Evolutionary conservation across 2,888 invertebrate genomes (phyloP).

Genomic region (Luperina nickerlii): DNA sequence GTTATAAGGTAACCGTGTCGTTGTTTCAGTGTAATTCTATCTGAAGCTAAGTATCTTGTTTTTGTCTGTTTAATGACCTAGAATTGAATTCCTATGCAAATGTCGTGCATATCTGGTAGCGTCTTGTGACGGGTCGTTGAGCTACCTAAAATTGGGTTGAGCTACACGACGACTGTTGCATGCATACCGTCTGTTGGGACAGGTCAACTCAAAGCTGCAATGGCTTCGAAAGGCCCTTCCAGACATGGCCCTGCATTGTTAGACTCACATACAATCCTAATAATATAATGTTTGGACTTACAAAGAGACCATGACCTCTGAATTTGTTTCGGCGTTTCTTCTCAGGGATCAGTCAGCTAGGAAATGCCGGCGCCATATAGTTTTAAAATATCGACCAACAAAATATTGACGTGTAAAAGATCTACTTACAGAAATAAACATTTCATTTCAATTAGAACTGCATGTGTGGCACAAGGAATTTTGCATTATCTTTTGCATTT

Average conservation of each 20-base stretch:
- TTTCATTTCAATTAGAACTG: no score
- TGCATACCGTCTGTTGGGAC: no score
- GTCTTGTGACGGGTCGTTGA: background rate
- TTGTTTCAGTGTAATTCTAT: constrained; percentile 20
- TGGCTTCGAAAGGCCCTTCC: no score
- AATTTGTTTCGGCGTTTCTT: background rate
- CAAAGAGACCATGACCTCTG: no score
- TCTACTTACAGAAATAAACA: background rate
- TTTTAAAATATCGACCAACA: background rate
- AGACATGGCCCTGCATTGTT: no score
- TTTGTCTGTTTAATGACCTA: constrained; percentile 18
- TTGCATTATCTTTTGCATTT: background rate
- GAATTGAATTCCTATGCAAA: background rate
- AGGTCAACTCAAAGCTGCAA: no score
- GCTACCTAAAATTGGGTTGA: background rate
- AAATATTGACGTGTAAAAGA: background rate
- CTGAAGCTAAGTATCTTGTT: constrained; percentile 31
- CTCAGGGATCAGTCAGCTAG: background rate
- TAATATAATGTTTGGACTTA: no score
- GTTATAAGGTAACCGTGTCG: constrained; percentile 27
- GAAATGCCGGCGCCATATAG: background rate
- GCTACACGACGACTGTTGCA: background rate
- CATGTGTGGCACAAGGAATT: background rate
- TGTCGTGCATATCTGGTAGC: background rate
- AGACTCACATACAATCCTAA: no score